These are phyloP conservation scores for Anoplius nigerrimus DNA, from an alignment of 2,888 invertebrate genomes.

Conservation along the genomic window DNA sequence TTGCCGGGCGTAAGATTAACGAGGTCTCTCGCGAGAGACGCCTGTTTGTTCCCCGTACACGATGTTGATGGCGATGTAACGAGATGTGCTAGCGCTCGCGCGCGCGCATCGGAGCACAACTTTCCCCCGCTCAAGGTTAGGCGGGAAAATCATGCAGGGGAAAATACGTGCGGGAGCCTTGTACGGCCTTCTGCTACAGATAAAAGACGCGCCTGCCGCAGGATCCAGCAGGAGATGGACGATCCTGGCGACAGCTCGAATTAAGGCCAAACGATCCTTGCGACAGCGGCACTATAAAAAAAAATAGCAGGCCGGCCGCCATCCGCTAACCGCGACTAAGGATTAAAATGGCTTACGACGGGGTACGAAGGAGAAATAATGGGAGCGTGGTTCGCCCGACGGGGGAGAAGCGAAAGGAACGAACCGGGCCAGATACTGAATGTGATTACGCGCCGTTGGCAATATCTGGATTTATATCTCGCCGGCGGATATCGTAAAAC, in stretches of 20 bases:
- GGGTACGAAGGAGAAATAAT: neutral
- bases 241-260: too few relatives aligned
- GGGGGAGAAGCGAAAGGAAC: neutral
- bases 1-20: conserved; percentile 61
- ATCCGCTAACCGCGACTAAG: too few relatives aligned
- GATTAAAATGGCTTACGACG: neutral
- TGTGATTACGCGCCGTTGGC: conserved; percentile 18
- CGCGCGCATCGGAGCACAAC: neutral
- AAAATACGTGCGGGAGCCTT: neutral
- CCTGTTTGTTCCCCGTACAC: conserved; percentile 44
- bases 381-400: neutral
- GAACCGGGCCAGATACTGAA: neutral
- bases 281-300: too few relatives aligned
- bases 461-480: conserved; percentile 20
- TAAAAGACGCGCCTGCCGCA: too few relatives aligned
- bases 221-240: too few relatives aligned
- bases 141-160: neutral
- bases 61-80: conserved; percentile 43
- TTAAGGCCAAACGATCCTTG: too few relatives aligned
- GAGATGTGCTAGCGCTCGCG: conserved; percentile 35
- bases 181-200: too few relatives aligned
- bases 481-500: conserved; percentile 1
- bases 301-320: too few relatives aligned
- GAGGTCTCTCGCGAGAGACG: conserved; percentile 52
- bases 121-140: neutral